Evolutionary conservation across 1,140 invertebrate species (phyloP).

Genomic region (Drosophila leontia): DNA sequence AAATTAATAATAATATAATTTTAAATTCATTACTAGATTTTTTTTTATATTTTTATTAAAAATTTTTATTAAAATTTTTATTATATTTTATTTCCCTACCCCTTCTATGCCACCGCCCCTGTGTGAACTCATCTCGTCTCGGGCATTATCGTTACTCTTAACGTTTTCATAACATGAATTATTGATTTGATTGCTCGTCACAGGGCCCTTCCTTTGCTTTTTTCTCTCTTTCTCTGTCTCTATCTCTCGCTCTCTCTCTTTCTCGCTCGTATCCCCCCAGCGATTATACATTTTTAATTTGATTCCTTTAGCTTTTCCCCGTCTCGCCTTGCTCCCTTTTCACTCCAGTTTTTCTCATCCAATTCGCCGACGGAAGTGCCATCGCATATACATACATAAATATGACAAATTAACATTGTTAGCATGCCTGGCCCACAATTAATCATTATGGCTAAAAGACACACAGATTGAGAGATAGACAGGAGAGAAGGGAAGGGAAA

Average conservation of each 20-base stretch:
- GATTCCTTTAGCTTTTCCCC: constrained; percentile 62
- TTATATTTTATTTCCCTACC: too few relatives aligned
- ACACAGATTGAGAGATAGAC: neutral
- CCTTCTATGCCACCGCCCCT: constrained; percentile 17
- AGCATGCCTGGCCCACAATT: constrained; percentile 72
- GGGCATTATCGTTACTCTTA: constrained; percentile 66
- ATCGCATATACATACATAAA: constrained; percentile 52
- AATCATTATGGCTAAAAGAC: constrained; percentile 57
- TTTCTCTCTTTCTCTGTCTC: neutral
- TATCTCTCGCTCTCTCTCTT: neutral
- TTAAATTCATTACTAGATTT: too few relatives aligned
- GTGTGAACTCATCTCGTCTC: constrained; percentile 26
- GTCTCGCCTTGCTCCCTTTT: constrained; percentile 20
- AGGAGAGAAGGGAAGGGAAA: constrained; percentile 18
- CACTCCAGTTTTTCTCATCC: constrained; percentile 22
- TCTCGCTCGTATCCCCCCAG: constrained; percentile 34
- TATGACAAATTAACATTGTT: constrained; percentile 81
- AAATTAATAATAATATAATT: too few relatives aligned
- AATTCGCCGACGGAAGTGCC: constrained; percentile 42
- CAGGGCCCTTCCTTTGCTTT: constrained; percentile 4
- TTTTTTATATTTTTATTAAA: too few relatives aligned
- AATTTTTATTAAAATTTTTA: too few relatives aligned
- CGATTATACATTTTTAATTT: constrained; percentile 83
- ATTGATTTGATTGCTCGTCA: constrained; percentile 78
- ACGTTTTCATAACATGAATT: constrained; percentile 78